phyloP scores from a whole-genome alignment of 2,797 vertebrate genomes.

The Rhabdomys pumilio region DNA sequence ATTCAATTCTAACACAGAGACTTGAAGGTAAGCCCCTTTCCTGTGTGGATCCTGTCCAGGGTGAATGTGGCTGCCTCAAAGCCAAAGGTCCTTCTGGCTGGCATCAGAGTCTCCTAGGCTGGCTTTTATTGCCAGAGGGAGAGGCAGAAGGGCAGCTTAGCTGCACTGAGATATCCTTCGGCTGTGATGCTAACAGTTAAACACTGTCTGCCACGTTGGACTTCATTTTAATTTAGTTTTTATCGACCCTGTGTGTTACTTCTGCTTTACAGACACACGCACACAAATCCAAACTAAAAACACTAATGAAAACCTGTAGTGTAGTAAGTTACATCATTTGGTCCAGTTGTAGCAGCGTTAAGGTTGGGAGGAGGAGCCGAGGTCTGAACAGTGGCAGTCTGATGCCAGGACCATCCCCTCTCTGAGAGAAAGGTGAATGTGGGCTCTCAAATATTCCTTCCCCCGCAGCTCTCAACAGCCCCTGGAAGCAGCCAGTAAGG shows the following conservation, averaged over 20 bases:
- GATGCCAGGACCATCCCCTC: background rate
- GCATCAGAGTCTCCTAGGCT: background rate
- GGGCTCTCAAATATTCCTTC: background rate
- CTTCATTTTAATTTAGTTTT: slow-evolving; percentile 26
- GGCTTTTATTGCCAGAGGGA: background rate
- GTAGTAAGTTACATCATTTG: background rate
- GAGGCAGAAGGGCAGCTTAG: background rate
- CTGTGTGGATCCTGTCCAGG: background rate
- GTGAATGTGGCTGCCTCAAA: background rate
- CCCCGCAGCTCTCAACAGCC: background rate
- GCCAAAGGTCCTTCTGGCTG: background rate
- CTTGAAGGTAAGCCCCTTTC: background rate
- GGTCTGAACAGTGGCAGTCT: background rate
- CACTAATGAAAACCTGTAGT: background rate
- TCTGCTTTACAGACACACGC: slow-evolving; percentile 22
- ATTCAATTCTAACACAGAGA: background rate
- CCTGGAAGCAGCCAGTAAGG: background rate
- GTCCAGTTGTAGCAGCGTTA: background rate
- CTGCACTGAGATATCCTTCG: background rate
- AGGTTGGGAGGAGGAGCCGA: background rate
- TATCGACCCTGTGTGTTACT: background rate
- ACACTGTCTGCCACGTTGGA: background rate
- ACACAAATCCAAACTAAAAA: slow-evolving; percentile 4
- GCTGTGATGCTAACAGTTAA: background rate
- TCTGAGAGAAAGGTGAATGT: background rate